Evolutionary conservation across 1,140 invertebrate species (phyloP).

Genomic region (Neodiprion fabricii): DNA sequence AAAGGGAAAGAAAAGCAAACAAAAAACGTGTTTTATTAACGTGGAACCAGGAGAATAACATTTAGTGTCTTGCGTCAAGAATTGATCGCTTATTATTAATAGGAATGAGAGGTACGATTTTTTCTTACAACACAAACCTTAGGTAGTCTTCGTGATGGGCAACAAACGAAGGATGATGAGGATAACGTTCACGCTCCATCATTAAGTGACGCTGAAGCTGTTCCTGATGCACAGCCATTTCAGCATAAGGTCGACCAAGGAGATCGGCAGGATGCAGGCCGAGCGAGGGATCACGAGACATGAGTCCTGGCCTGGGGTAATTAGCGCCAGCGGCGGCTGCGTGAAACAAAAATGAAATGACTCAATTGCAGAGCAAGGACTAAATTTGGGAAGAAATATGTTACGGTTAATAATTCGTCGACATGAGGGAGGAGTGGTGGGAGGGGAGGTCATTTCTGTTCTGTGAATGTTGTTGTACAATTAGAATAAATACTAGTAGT

Average conservation of each 20-base stretch:
- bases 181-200: conserved; percentile 79
- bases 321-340: conserved; percentile 65
- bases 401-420: conserved; percentile 13
- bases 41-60: no score
- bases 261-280: conserved; percentile 76
- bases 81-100: not conserved
- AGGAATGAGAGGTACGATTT: conserved; percentile 4
- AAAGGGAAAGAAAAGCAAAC: conserved; percentile 21
- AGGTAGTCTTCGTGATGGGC: conserved; percentile 83
- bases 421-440: conserved; percentile 8
- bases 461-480: no score
- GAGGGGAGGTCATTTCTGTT: not conserved
- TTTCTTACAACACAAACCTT: conserved; percentile 62
- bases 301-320: conserved; percentile 68
- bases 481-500: no score
- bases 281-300: conserved; percentile 67
- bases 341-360: conserved; percentile 35
- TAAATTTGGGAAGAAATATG: conserved; percentile 22
- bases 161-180: conserved; percentile 69
- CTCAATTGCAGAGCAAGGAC: conserved; percentile 16
- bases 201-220: conserved; percentile 85
- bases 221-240: conserved; percentile 85
- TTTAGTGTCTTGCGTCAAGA: no score
- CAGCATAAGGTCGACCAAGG: conserved; percentile 80
- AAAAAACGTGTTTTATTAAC: not conserved